Evolutionary conservation across 2,888 invertebrate genomes (phyloP), one percentile per base, ranked within the genome.

Genomic region (Cremastobaeus sp.): DNA sequence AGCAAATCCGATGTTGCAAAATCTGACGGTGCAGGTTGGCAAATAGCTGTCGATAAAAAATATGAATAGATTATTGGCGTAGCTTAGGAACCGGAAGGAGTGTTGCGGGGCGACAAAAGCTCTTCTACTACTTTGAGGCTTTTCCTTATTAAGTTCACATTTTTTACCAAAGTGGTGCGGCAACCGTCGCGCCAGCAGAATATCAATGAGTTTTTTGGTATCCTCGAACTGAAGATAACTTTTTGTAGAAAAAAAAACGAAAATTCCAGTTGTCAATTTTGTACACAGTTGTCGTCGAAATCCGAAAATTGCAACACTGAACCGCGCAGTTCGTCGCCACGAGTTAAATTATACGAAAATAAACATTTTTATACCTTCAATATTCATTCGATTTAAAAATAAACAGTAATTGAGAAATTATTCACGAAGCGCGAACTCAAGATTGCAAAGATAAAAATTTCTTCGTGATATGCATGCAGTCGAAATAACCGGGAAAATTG

Each of bases 91-190:
- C 55, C 47, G 59, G 76, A 73, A 64, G 70, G 50, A 37, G 73
- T 54, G 62, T 45, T 34, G 71, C 60, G 35, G 64, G 75, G 76
- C 77, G 80, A 82, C 81, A 82, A 85, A 85, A 85, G 85, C 84
- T 84, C 81, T 84, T 81, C 77, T 74, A 75, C 82, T 83, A 78
- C 81, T 81, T 77, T 79, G 78, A 83, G 85, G 85, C 86, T 86
- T 86, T 86, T 84, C n/a, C 86, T 86, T 86, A 87, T 87, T 87
- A 87, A 86, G 85, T 85, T 85, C 80, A 83, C 86, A 87, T 86
- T 87, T 86, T 86, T 86, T 85, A 83, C 83, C 80, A 84, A 86
- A 84, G 85, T 83, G 84, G 80, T 78, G 81, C 81, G 82, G 79
- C 81, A 82, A 79, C 76, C 71, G 66, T 52, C 68, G 74, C 82